Base-by-base conservation (phyloP, 2,888 invertebrate genomes). In the Cheilosia vernalis region DNA sequence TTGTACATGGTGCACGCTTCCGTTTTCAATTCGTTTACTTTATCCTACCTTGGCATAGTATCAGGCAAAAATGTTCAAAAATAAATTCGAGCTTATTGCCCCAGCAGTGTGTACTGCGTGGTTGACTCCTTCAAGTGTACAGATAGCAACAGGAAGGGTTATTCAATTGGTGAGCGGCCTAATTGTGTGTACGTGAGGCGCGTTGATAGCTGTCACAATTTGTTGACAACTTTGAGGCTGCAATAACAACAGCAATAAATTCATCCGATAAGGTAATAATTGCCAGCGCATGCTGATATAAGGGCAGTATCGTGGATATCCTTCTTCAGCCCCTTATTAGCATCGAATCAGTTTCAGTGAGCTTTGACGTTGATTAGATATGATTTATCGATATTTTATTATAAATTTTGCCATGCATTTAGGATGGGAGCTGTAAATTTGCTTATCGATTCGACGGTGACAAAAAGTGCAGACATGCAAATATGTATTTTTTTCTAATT, bases 351-450 rank as follows among this genome's bases (percentile, higher is more conserved):
- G 24, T 21, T 21, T 21, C 21, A 21, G 21, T 19, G 9, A 10
- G n/a, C 13, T 19, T 33, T 2, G 2, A 2, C 13, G 37, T 37
- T 74, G 74, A 74, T 74, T 56, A 74, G 74, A 56, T 64, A 64
- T 64, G 64, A 74, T 74, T 74, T 64, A 74, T 74, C 64, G 37
- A 47, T 40, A 37, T 74, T 74, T 74, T 74, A 74, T 56, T 53
- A 49, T 49, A 49, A 33, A 51, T 64, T 64, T 49, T 15, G 56
- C 44, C 64, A 64, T 64, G 73, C 63, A 33, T 17, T 47, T 30
- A 24, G 33, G n/a, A 74, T 44, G 24, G 51, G 27, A 53, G 53
- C 44, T 63, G 51, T 42, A 21, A 17, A 5, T 2, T 27, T 19
- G 37, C 40, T 55, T 73, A 53, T 55, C 44, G 30, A 49, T 17